phyloP scores from a whole-genome alignment of 2,113 vertebrate genomes.

The Platanista minor region DNA sequence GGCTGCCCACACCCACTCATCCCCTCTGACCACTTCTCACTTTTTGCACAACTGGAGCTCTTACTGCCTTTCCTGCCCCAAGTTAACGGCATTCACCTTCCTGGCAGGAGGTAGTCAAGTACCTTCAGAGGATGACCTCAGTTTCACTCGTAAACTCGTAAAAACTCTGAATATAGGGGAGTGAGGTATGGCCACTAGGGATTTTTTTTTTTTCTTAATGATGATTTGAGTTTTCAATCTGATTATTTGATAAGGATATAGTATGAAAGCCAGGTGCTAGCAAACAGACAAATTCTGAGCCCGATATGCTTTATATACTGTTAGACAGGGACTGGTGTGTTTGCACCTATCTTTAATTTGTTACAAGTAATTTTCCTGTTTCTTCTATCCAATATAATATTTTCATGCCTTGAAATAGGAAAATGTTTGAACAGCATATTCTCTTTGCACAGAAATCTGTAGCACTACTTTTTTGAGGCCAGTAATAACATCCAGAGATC shows the following conservation, averaged over 20 bases:
- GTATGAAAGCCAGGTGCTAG: conserved; percentile 88
- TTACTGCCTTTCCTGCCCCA: conserved; percentile 92
- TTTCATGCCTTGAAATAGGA: conserved; percentile 88
- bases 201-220: conserved; percentile 80
- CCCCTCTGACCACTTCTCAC: conserved; percentile 99
- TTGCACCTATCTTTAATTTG: conserved; percentile 81
- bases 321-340: conserved; percentile 80
- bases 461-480: conserved; percentile 94
- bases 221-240: conserved; percentile 87
- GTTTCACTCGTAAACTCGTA: conserved; percentile 83
- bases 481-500: conserved; percentile 90
- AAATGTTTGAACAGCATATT: conserved; percentile 82
- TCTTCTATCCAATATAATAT: conserved; percentile 77
- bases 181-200: conserved; percentile 94
- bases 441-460: conserved; percentile 90
- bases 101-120: conserved; percentile 96
- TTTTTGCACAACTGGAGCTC: conserved; percentile 98
- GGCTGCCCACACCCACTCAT: conserved; percentile 98
- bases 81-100: conserved; percentile 96
- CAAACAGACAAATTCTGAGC: conserved; percentile 88
- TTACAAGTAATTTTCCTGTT: conserved; percentile 82
- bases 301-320: conserved; percentile 85
- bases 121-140: conserved; percentile 84
- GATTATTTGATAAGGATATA: conserved; percentile 87
- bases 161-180: conserved; percentile 90